These are phyloP conservation scores for Trematomus loennbergii DNA, from an alignment of 2,113 vertebrate species.

Conservation along the genomic window DNA sequence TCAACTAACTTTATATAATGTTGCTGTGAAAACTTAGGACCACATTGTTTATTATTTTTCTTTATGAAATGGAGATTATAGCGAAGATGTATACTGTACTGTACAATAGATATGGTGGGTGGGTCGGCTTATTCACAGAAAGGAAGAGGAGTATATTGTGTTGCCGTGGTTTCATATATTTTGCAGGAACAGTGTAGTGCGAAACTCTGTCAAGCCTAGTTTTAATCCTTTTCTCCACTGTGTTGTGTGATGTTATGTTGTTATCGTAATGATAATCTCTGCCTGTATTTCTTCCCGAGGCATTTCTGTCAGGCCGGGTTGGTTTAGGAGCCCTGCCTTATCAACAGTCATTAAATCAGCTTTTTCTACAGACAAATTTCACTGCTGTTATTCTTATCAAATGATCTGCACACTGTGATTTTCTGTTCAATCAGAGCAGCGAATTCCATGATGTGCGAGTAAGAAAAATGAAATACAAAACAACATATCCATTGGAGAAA, in stretches of 20 bases:
- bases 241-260: constrained; percentile 79
- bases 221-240: constrained; percentile 80
- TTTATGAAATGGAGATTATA: constrained; percentile 25
- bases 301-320: constrained; percentile 74
- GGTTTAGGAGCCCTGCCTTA: constrained; percentile 76
- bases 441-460: constrained; percentile 57
- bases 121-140: constrained; percentile 39
- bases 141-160: constrained; percentile 24
- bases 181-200: constrained; percentile 64
- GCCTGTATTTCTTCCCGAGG: constrained; percentile 78
- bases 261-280: constrained; percentile 85
- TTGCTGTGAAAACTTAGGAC: constrained; percentile 26
- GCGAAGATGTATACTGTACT: neutral
- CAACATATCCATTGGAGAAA: constrained; percentile 37
- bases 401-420: constrained; percentile 71
- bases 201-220: constrained; percentile 71
- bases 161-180: constrained; percentile 72
- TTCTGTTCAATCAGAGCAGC: constrained; percentile 71
- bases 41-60: constrained; percentile 22
- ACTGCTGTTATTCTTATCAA: constrained; percentile 73
- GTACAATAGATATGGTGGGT: constrained; percentile 32
- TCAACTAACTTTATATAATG: constrained; percentile 35
- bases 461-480: constrained; percentile 67
- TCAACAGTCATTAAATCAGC: constrained; percentile 82
- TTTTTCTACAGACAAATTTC: constrained; percentile 82